Evolutionary conservation across 2,888 invertebrate species (phyloP), one percentile per base, ranked within the genome.

Genomic region (Tubulanus polymorphus): DNA sequence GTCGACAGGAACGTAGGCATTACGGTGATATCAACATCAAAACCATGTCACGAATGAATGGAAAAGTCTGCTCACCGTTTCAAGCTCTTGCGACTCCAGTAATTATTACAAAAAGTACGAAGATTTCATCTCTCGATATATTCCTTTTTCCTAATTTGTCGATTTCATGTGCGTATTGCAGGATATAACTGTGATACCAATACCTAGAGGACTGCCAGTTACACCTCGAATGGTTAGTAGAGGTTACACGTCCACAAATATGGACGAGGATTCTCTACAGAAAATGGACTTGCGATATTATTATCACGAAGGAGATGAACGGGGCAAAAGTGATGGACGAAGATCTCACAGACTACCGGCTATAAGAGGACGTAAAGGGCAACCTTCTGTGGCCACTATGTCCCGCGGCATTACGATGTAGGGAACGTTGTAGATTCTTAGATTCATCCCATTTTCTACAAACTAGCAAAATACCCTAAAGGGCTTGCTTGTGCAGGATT

Each of bases 61-160:
- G 73, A 15, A 71, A 71, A 54, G 60, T 71, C 20, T 75, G 75
- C 55, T 73, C 73, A 5, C 73, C 75, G 2, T 75, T 68, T 60
- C 73, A 74, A 50, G 74, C 72, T 0, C 59, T 75, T 23, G 60
- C 63, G 32, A 70, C 67, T 10, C 65, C 67, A n/a, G 70, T 69
- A 55, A 61, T 64, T 58, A 28, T 12, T 12, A 5, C 18, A 5
- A 3, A 15, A 5, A 15, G 6, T 41, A 8, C 23, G 41, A 15
- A 41, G 41, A 41, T 12, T n/a, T n/a, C n/a, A n/a, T n/a, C n/a
- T n/a, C n/a, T n/a, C n/a, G n/a, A n/a, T n/a, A n/a, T n/a, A n/a
- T n/a, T n/a, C n/a, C n/a, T n/a, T n/a, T n/a, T n/a, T n/a, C n/a
- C n/a, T n/a, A n/a, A n/a, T n/a, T n/a, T n/a, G n/a, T n/a, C n/a